phyloP scores from a whole-genome alignment of 2,113 vertebrate genomes.

The Bubo blakistoni region DNA sequence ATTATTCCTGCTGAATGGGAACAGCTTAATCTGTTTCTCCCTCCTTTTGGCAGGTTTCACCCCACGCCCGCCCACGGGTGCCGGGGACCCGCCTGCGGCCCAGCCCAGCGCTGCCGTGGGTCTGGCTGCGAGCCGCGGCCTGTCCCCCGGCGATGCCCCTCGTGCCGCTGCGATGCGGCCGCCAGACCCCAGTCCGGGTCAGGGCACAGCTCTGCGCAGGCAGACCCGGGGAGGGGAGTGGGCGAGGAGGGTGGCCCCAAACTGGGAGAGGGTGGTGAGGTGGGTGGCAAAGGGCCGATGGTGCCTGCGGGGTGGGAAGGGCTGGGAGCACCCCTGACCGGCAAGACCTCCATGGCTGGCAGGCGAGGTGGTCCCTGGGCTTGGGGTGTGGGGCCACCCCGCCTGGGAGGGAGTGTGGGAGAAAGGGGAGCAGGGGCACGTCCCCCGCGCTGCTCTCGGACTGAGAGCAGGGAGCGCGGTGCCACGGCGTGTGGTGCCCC shows the following conservation, averaged over 20 bases:
- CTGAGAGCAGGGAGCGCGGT: too few relatives aligned
- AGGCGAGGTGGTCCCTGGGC: not conserved
- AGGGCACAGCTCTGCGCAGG: fast-evolving
- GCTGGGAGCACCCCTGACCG: fast-evolving
- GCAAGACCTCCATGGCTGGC: fast-evolving
- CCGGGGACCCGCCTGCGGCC: not conserved
- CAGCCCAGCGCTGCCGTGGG: not conserved
- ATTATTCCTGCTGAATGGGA: slow-evolving; percentile 12
- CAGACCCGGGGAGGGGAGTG: fast-evolving
- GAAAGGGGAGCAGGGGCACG: not conserved
- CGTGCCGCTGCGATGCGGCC: fast-evolving
- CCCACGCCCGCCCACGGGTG: not conserved
- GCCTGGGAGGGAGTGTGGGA: fast-evolving
- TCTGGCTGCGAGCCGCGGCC: fast-evolving
- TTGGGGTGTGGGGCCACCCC: not conserved
- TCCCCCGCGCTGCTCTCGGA: not conserved
- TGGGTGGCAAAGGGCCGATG: not conserved
- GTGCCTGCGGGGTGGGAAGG: not conserved
- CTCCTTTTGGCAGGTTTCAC: not conserved
- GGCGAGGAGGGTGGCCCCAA: not conserved
- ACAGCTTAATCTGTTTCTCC: slow-evolving; percentile 12
- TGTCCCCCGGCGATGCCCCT: not conserved
- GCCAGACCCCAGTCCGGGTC: not conserved
- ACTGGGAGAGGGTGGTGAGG: not conserved
- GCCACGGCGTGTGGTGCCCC: fast-evolving